Conservation (phyloP, 2,888 invertebrate genomes). For the Vandiemenella viatica region DNA sequence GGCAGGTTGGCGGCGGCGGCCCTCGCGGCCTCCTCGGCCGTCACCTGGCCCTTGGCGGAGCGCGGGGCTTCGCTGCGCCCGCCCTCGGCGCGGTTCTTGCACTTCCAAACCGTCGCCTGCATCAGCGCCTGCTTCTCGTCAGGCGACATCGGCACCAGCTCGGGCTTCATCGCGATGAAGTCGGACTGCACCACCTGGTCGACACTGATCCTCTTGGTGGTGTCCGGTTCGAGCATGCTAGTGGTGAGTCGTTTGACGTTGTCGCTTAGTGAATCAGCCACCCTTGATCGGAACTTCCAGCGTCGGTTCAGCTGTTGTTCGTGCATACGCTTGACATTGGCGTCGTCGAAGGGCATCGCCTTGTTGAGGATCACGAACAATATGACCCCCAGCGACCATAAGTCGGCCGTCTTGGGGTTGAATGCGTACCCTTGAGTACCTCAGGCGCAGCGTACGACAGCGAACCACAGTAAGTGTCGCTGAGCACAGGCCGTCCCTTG, state of each 20-base stretch:
- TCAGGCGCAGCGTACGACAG: slow-evolving; percentile 82
- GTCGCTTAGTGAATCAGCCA: slow-evolving; percentile 38
- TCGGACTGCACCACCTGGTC: not conserved
- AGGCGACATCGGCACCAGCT: not conserved
- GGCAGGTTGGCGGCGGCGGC: not conserved
- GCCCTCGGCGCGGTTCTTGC: not conserved
- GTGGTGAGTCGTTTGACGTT: slow-evolving; percentile 7
- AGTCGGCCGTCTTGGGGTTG: slow-evolving; percentile 53
- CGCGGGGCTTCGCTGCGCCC: not conserved
- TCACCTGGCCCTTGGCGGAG: too few species aligned
- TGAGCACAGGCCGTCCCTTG: slow-evolving; percentile 35
- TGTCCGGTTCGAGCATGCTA: not conserved
- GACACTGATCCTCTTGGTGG: not conserved
- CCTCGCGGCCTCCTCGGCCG: not conserved
- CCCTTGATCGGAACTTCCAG: slow-evolving; percentile 53
- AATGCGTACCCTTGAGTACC: slow-evolving; percentile 54
- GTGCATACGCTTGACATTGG: slow-evolving; percentile 54
- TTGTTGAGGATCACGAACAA: slow-evolving; percentile 72
- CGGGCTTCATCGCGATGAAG: not conserved
- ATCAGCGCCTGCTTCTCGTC: not conserved
- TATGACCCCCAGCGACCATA: slow-evolving; percentile 68
- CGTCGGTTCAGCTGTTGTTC: slow-evolving; percentile 47
- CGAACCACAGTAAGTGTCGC: slow-evolving; percentile 74
- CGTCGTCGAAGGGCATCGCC: slow-evolving; percentile 68
- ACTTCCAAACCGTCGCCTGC: not conserved